Conservation (phyloP, 2,113 vertebrate species). For the Mormyrus iriodes region DNA sequence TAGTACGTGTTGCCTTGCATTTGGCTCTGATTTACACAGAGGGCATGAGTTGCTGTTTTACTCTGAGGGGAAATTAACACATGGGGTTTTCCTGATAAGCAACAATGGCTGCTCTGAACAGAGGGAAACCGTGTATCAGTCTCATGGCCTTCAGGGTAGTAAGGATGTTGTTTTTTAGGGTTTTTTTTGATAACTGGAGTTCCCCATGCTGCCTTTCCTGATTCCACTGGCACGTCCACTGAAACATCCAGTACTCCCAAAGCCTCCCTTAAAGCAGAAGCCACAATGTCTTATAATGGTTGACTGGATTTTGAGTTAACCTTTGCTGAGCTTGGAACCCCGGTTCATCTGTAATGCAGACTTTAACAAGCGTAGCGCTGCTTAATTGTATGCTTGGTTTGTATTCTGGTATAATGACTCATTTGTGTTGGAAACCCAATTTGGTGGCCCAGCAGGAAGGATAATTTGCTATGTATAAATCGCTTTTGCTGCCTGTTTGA, state of each 20-base stretch:
- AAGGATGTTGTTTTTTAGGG: background rate
- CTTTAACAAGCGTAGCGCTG: background rate
- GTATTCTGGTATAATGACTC: conserved; percentile 2
- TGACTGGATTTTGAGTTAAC: background rate
- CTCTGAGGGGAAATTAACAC: background rate
- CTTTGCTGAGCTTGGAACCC: background rate
- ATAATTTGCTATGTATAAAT: background rate
- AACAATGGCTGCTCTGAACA: background rate
- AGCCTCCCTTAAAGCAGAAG: background rate
- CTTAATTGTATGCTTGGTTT: background rate
- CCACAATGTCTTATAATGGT: background rate
- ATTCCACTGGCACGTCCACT: background rate
- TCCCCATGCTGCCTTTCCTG: background rate
- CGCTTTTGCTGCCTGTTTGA: background rate
- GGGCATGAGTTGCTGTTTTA: background rate
- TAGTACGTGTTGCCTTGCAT: background rate
- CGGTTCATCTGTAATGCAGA: background rate
- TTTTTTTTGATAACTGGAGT: background rate
- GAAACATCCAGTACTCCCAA: background rate
- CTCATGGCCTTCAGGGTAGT: background rate
- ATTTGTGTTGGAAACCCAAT: background rate
- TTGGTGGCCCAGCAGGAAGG: background rate
- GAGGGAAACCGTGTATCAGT: background rate
- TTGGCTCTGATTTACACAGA: background rate
- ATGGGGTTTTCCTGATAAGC: background rate